Evolutionary conservation across 2,113 vertebrate genomes (phyloP).

Genomic region (Laterallus jamaicensis): DNA sequence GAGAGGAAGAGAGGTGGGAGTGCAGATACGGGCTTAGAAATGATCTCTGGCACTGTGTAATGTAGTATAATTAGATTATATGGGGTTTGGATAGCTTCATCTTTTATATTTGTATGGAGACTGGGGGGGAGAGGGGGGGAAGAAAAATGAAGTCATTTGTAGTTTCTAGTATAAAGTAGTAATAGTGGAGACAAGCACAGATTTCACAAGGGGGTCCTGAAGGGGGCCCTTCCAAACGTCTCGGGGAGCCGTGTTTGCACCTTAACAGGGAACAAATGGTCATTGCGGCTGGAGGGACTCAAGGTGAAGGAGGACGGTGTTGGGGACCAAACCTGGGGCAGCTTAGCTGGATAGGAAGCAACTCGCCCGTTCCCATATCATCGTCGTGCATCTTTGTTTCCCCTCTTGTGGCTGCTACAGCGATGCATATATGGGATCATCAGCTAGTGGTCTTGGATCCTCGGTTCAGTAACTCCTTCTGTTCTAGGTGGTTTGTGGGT

Average conservation of each 20-base stretch:
- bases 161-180: constrained; percentile 46
- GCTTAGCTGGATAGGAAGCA: not conserved
- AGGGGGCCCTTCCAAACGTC: constrained; percentile 5
- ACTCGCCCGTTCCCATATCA: not conserved
- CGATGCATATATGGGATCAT: not conserved
- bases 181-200: constrained; percentile 66
- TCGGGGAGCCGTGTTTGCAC: constrained; percentile 60
- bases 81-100: constrained; percentile 36
- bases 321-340: not conserved
- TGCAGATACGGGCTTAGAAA: not conserved
- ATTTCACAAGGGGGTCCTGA: not conserved
- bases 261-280: constrained; percentile 36
- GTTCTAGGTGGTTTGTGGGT: not conserved
- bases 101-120: constrained; percentile 65
- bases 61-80: constrained; percentile 31
- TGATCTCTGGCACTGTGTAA: constrained; percentile 6
- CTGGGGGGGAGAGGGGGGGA: not conserved
- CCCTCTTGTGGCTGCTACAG: not conserved
- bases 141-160: constrained; percentile 59
- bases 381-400: not conserved
- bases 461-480: not conserved
- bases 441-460: not conserved
- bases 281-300: not conserved
- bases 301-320: not conserved
- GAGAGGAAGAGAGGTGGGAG: not conserved